phyloP scores from a whole-genome alignment of 2,888 invertebrate species.

The Trachelus tabidus region DNA sequence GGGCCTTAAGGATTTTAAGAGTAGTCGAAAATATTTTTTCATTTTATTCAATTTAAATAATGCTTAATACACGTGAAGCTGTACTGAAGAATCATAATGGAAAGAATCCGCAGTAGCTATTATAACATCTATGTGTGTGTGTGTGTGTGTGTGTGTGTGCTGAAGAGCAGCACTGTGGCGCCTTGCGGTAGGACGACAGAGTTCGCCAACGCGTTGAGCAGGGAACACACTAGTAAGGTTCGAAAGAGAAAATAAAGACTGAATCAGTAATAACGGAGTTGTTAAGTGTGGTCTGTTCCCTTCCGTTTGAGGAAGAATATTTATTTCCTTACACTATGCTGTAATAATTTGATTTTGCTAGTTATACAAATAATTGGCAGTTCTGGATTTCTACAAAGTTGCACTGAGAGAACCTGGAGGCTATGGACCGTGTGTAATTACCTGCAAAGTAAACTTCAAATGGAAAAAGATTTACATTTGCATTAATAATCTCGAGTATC shows the following conservation, averaged over 20 bases:
- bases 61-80: not conserved
- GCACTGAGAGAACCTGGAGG: slow-evolving; percentile 22
- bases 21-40: not conserved
- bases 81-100: not conserved
- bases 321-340: no score
- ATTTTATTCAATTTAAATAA: not conserved
- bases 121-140: no score
- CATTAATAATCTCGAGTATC: not conserved
- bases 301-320: no score
- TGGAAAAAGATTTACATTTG: slow-evolving; percentile 38
- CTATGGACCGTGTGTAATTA: slow-evolving; percentile 37
- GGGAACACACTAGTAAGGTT: no score
- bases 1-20: no score
- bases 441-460: slow-evolving; percentile 33
- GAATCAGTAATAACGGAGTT: no score
- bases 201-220: no score
- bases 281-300: no score
- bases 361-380: not conserved
- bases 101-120: not conserved
- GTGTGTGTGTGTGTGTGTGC: no score
- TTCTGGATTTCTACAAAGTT: not conserved
- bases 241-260: no score
- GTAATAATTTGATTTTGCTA: not conserved
- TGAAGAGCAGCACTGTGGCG: no score
- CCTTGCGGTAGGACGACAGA: no score